Conservation (phyloP, 1,140 invertebrate species). For the Stegodyphus mimosarum region DNA sequence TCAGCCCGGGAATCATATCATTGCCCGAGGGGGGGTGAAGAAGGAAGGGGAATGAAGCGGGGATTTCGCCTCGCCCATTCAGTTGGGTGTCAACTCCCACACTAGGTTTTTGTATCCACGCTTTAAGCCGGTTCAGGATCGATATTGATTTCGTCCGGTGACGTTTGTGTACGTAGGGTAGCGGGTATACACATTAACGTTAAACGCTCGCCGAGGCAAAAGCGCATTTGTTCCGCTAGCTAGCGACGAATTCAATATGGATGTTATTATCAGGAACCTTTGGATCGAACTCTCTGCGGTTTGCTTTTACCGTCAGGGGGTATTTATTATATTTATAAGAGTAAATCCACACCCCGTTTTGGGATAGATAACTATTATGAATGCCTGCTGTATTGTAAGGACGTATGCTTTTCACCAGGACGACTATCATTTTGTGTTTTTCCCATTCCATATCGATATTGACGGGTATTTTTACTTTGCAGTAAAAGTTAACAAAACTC, state of each 20-base stretch:
- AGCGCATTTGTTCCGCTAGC: conserved; percentile 25
- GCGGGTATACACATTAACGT: conserved; percentile 16
- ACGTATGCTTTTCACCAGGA: too few relatives aligned
- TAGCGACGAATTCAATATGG: conserved; percentile 36
- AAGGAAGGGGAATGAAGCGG: background rate
- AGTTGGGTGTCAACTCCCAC: conserved; percentile 9
- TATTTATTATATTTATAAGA: too few relatives aligned
- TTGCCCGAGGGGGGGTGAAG: too few relatives aligned
- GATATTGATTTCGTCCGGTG: conserved; percentile 19
- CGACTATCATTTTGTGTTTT: too few relatives aligned
- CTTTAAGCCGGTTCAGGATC: conserved; percentile 2
- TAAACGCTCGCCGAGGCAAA: conserved; percentile 26
- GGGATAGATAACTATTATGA: too few relatives aligned
- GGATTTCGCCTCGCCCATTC: background rate
- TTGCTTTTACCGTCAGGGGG: too few relatives aligned
- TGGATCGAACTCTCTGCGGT: background rate
- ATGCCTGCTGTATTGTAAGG: too few relatives aligned
- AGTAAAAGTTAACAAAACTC: too few relatives aligned
- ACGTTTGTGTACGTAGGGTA: background rate
- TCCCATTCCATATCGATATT: too few relatives aligned
- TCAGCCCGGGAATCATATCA: conserved; percentile 10
- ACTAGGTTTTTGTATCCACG: background rate
- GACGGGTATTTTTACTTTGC: too few relatives aligned
- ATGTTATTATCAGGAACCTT: conserved; percentile 9
- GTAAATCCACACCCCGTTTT: too few relatives aligned